Evolutionary conservation across 2,888 invertebrate genomes (phyloP), one percentile per base, ranked within the genome.

Genomic region (Diabrotica balteata): DNA sequence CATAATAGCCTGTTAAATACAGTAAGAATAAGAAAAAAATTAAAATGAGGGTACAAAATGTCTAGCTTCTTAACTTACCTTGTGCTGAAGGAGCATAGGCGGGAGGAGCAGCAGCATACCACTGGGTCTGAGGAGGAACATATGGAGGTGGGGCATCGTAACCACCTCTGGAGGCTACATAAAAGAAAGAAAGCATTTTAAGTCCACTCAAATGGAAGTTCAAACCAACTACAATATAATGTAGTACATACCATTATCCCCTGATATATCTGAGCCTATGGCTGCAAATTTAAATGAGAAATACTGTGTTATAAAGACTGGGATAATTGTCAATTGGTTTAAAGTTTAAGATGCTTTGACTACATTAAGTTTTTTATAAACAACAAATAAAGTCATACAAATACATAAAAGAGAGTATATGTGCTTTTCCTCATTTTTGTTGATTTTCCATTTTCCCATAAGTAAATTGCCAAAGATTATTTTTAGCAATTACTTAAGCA

Each of bases 21-120:
- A 11, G 17, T 7, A 2, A 17, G 17, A 44, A 43, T 51, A 7
- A 42, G 32, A 17, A 11, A 7, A 44, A 32, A 49, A 4, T 7
- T 44, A 50, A 32, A 32, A 32, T 32, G 4, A 32, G 32, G 5
- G 32, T 32, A 32, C 32, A 32, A 62, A 43, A 51, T 45, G 52
- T 45, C 46, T 53, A 53, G 54, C 46, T 22, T 32, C 17, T 54
- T n/a, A n/a, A 32, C 54, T 71, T 74, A 76, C 77, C 77, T 72
- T 91, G 90, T 43, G 93, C 90, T 1, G 93, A 90, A 42, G 95
- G 92, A 44, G 92, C 90, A 82, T 97, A 97, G 0, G 96, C 94
- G 45, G 97, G 96, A 59, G 96, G 96, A 44, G 95, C 94, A 8
- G 95, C 94, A 64, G 93, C 92, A 83, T 94, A 90, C 92, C 92